Conservation (phyloP, 2,888 invertebrate species). For the Latrodectus hesperus region DNA sequence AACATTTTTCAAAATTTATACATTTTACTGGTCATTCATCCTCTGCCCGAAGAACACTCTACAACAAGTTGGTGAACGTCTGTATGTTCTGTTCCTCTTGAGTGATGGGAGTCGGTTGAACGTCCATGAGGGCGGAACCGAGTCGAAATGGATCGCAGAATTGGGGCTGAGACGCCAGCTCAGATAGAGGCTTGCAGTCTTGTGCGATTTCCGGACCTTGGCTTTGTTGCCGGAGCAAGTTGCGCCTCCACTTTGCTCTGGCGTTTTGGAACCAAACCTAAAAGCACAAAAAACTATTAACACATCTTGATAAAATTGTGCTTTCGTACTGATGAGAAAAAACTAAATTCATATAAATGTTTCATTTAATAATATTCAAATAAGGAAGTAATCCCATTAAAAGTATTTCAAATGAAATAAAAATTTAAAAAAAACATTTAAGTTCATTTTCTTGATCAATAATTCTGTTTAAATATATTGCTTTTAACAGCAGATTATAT, state of each 20-base stretch:
- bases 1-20: too few relatives aligned
- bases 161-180: conserved; percentile 63
- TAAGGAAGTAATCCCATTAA: too few relatives aligned
- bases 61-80: conserved; percentile 67
- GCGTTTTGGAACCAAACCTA: conserved; percentile 99
- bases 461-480: too few relatives aligned
- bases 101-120: conserved; percentile 67
- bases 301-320: too few relatives aligned
- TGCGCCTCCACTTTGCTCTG: conserved; percentile 96
- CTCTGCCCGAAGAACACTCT: neutral
- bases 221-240: conserved; percentile 87
- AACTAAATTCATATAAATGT: too few relatives aligned
- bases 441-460: too few relatives aligned
- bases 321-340: too few relatives aligned
- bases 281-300: neutral
- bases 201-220: conserved; percentile 70
- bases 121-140: conserved; percentile 53
- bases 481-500: too few relatives aligned
- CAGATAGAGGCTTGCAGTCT: conserved; percentile 66
- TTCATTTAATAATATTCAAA: too few relatives aligned
- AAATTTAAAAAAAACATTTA: too few relatives aligned
- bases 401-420: too few relatives aligned
- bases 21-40: too few relatives aligned
- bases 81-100: conserved; percentile 69
- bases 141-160: conserved; percentile 63